Percentiles rank a stretch among this genome's conserved stretches.
Evolutionary conservation across 2,797 vertebrate species (phyloP).

Genomic region (Poecilia picta): DNA sequence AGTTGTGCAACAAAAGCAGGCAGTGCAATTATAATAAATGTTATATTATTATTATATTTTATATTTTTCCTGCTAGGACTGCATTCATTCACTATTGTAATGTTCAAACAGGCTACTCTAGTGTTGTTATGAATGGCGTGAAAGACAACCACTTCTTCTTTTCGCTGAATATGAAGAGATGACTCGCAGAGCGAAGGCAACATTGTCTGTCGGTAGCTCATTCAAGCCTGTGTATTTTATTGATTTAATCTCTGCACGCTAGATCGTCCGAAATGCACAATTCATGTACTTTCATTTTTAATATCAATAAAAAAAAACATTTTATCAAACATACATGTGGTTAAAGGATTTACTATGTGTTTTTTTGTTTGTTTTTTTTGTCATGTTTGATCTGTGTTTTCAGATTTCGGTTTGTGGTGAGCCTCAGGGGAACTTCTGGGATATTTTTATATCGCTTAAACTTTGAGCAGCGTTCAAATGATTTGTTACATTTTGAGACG

Average conservation of each 20-base stretch:
- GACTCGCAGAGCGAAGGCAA: conserved; percentile 73
- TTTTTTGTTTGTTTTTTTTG: conserved; percentile 5
- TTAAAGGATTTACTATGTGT: conserved; percentile 51
- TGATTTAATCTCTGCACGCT: conserved; percentile 88
- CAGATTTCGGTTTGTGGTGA: conserved; percentile 18
- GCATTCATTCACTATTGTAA: conserved; percentile 82
- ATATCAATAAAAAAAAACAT: conserved; percentile 89
- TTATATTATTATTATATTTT: conserved; percentile 74
- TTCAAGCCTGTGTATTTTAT: conserved; percentile 85
- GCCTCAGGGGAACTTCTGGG: conserved; percentile 35
- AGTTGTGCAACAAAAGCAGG: conserved; percentile 82
- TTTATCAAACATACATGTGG: conserved; percentile 81
- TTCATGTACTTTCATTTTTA: conserved; percentile 90
- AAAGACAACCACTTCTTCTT: conserved; percentile 78
- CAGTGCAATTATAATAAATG: conserved; percentile 84
- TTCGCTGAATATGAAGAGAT: conserved; percentile 81
- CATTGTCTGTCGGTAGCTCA: conserved; percentile 80
- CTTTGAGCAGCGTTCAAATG: conserved; percentile 61
- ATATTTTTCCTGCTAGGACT: conserved; percentile 81
- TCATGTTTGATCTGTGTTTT: conserved; percentile 18
- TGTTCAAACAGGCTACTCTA: conserved; percentile 78
- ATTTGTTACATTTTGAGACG: conserved; percentile 69
- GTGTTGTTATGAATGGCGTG: conserved; percentile 77
- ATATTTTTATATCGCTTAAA: conserved; percentile 67
- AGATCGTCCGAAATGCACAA: conserved; percentile 88